Base-by-base conservation (phyloP, 1,140 invertebrate genomes). In the Brachionus calyciflorus region DNA sequence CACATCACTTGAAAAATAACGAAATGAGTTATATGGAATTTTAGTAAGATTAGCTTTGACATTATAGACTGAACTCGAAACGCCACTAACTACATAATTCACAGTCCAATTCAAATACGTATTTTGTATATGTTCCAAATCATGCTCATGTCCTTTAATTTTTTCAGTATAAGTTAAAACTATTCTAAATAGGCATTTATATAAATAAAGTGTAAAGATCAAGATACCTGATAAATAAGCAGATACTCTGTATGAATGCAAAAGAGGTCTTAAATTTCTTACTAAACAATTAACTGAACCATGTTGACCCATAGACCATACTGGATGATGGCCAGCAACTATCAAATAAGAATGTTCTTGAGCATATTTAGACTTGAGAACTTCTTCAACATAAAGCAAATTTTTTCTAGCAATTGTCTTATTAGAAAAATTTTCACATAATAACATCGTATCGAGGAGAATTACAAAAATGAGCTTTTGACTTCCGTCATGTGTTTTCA, bases 141-240 rank as follows among this genome's bases (percentile, higher is more conserved):
- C 83, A 79, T 87, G 87, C 76, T 87, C 87, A 79, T 87, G 87
- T n/a, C 87, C 53, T 57, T n/a, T n/a, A 3, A 57, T 44, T 44
- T 2, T 7, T 19, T 53, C 6, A 4, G 5, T 4, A 21, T 53
- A 21, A 24, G 84, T 84, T 80, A 78, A 9, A 44, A 44, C 41
- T n/a, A n/a, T n/a, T n/a, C n/a, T n/a, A n/a, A n/a, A n/a, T n/a
- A n/a, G n/a, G n/a, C n/a, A n/a, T n/a, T n/a, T n/a, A n/a, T n/a
- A n/a, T n/a, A n/a, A n/a, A n/a, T n/a, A n/a, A n/a, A n/a, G n/a
- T n/a, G n/a, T n/a, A n/a, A n/a, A n/a, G 21, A 49, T 14, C 77
- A 88, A 87, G 79, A 87, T 87, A 19, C 87, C 87, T 78, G 80
- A 81, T 24, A 87, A 78, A 78, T 88, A 87, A 5, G 84, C 85